Base-by-base conservation (phyloP, 1,140 invertebrate species). In the Ceratosolen solmsi region DNA sequence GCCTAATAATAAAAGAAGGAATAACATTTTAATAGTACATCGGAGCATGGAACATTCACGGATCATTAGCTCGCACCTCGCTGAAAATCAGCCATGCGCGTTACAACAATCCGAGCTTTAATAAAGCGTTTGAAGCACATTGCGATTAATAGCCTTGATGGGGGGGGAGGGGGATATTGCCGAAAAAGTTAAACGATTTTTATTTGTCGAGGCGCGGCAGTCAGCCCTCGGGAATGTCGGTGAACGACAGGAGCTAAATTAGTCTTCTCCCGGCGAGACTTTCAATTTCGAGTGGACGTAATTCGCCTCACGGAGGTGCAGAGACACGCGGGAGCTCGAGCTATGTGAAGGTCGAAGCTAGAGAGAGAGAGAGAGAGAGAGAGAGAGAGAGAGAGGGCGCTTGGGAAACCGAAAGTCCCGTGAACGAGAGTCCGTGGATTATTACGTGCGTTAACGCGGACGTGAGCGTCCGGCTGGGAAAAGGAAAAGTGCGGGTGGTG, bases 231-330 rank as follows among this genome's bases (percentile, higher is more conserved):
- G 11, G 41, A 60, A 71, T 71, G 7, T 54, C 30, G 65, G 49
- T 74, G 33, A 80, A 38, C 25, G 46, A 68, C 79, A 68, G 72
- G 2, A 60, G 84, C 85, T 83, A 85, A 86, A 86, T 86, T 87
- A 87, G 85, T 77, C 74, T 25, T 65, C 77, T 5, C 41, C 58
- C 76, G 56, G 25, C 41, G 79, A 74, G 73, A 70, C 60, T 75
- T 75, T 81, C 73, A 76, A 81, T 75, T 70, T 75, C 22, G 56
- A 1, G 1, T 8, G 54, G 11, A 15, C 20, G 54, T 51, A 73
- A 73, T 25, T 51, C 36, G 54, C 68, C 27, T 63, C 3, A 41
- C 38, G 63, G 13, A 49, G 20, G 1, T 22, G 13, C 2, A 13
- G 41, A 11, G 41, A 15, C 20, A n/a, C 73, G 25, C n/a, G 58